A percentile compares a stretch with the other conserved stretches of the same genome.
phyloP scores from a whole-genome alignment of 2,797 vertebrate genomes.

The Pitangus sulphuratus region DNA sequence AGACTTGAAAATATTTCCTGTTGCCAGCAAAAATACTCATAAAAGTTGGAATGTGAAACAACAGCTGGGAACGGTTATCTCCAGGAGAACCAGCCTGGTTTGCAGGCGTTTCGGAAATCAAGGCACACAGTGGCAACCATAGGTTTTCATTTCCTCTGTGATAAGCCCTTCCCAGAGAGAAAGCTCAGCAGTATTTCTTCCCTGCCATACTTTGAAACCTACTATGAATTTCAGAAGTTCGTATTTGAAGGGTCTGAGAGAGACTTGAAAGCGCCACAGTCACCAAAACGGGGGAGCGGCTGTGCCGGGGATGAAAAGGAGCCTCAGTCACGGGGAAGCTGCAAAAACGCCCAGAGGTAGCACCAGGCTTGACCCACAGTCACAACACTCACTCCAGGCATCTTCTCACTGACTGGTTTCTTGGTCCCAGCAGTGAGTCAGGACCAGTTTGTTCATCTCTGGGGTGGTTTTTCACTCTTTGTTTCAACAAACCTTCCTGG shows the following conservation, averaged over 20 bases:
- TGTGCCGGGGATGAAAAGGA: not conserved
- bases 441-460: not conserved
- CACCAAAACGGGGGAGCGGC: not conserved
- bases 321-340: not conserved
- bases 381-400: not conserved
- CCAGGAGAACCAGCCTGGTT: not conserved
- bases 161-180: not conserved
- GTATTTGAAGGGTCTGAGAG: not conserved
- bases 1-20: not conserved
- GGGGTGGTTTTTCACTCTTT: not conserved
- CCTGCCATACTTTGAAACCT: not conserved
- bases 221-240: not conserved
- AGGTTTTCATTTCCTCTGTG: slow-evolving; percentile 5
- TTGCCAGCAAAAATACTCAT: slow-evolving; percentile 43
- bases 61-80: slow-evolving; percentile 39
- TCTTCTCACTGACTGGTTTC: not conserved
- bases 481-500: not conserved
- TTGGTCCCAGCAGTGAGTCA: not conserved
- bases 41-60: slow-evolving; percentile 30
- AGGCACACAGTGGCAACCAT: not conserved
- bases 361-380: not conserved
- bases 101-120: not conserved
- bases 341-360: not conserved
- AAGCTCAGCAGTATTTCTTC: not conserved
- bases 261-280: not conserved